A percentile compares a stretch with the other conserved stretches of the same genome.
These are phyloP conservation scores for Drosophila hydei DNA, from an alignment of 1,140 invertebrate genomes.

Conservation along the genomic window DNA sequence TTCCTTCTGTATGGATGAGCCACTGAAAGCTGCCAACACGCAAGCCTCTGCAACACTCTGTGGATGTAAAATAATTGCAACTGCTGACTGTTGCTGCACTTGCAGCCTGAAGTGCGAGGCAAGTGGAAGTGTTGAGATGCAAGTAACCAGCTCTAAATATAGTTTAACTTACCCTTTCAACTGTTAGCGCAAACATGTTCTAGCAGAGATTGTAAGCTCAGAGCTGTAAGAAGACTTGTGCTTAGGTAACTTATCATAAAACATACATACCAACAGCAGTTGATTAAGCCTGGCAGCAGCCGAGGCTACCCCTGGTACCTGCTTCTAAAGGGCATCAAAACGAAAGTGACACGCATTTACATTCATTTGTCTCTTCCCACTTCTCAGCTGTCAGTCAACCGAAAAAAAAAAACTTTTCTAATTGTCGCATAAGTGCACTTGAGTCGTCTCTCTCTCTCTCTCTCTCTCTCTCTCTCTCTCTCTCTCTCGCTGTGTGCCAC, in stretches of 20 bases:
- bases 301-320: background rate
- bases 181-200: too few species aligned
- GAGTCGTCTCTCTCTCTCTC: slow-evolving; percentile 3
- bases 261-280: background rate
- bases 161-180: too few species aligned
- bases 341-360: slow-evolving; percentile 72
- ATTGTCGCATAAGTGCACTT: slow-evolving; percentile 73
- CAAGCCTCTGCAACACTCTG: background rate
- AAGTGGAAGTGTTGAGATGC: too few species aligned
- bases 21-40: slow-evolving; percentile 9
- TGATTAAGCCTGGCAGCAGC: background rate
- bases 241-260: too few species aligned
- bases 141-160: too few species aligned
- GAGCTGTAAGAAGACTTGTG: too few species aligned
- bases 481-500: background rate
- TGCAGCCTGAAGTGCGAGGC: too few species aligned
- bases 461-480: background rate
- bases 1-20: slow-evolving; percentile 4
- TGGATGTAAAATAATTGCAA: slow-evolving; percentile 16
- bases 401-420: slow-evolving; percentile 62
- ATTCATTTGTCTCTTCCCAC: slow-evolving; percentile 61
- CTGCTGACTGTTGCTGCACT: too few species aligned
- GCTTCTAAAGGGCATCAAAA: slow-evolving; percentile 16
- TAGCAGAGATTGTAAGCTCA: too few species aligned
- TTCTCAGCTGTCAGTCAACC: slow-evolving; percentile 14